phyloP scores from a whole-genome alignment of 2,888 invertebrate genomes.

The Ophraella communa region DNA sequence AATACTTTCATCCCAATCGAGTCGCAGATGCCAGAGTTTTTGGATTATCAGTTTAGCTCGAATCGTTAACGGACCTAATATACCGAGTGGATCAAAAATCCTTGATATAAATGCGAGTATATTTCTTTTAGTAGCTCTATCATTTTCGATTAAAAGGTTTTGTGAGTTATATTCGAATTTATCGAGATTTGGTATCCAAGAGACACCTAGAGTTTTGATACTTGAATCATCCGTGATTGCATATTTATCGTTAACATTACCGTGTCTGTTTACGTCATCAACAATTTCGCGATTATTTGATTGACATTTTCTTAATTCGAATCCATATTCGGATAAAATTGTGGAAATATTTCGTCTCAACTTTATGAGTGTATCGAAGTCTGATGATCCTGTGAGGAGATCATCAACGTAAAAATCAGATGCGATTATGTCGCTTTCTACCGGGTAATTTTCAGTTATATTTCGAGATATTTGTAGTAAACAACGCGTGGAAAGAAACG shows the following conservation, averaged over 20 bases:
- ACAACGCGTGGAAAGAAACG: too few species aligned
- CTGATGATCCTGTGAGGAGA: background rate
- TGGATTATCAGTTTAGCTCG: background rate
- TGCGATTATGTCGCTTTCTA: background rate
- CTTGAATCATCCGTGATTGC: slow-evolving; percentile 19
- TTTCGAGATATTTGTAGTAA: background rate
- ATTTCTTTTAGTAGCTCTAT: background rate
- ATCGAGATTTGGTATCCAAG: slow-evolving; percentile 15
- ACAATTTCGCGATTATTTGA: background rate
- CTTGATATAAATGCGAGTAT: background rate
- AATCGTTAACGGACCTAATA: background rate
- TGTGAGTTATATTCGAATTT: slow-evolving; percentile 17
- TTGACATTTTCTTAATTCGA: background rate
- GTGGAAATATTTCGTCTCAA: background rate
- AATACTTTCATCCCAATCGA: background rate
- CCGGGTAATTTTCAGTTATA: background rate
- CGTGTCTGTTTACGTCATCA: background rate
- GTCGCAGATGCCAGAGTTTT: background rate
- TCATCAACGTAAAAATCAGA: background rate
- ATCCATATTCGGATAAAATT: background rate
- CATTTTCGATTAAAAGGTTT: background rate
- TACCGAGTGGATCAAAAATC: background rate
- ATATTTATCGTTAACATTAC: background rate
- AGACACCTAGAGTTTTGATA: slow-evolving; percentile 13
- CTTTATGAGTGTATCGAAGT: background rate